phyloP scores from a whole-genome alignment of 2,113 vertebrate species.

The Cranoglanis bouderius region DNA sequence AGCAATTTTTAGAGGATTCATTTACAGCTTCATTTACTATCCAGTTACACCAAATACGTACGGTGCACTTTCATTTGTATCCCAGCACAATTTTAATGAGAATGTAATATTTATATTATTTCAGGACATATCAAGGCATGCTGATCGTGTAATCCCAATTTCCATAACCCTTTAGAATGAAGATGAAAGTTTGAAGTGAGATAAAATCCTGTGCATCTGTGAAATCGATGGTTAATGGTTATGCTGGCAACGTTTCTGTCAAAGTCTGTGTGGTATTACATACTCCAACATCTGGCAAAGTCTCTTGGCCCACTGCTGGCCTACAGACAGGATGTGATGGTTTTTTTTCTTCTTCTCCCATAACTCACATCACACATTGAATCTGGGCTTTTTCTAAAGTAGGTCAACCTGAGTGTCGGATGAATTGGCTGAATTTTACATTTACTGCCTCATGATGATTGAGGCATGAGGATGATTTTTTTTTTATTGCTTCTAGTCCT shows the following conservation, averaged over 20 bases:
- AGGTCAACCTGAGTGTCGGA: background rate
- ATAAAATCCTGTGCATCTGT: background rate
- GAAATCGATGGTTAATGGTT: background rate
- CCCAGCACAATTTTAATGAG: background rate
- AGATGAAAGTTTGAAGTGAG: constrained; percentile 18
- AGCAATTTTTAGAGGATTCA: background rate
- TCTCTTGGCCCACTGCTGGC: constrained; percentile 43
- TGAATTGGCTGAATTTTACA: constrained; percentile 10
- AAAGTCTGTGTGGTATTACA: constrained; percentile 38
- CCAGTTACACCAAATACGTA: background rate
- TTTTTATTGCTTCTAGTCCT: background rate
- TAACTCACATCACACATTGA: constrained; percentile 51
- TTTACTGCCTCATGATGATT: constrained; percentile 10
- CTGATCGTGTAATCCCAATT: background rate
- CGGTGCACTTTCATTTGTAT: background rate
- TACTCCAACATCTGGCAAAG: constrained; percentile 55
- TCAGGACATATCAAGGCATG: background rate
- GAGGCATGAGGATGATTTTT: background rate
- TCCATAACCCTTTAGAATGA: background rate
- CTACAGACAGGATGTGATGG: constrained; percentile 51
- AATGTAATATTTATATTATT: background rate
- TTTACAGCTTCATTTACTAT: background rate
- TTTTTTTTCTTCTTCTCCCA: constrained; percentile 16
- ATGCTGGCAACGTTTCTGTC: constrained; percentile 8
- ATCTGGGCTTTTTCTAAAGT: constrained; percentile 12